Conservation (phyloP, 1,140 invertebrate species). For the Galendromus occidentalis region DNA sequence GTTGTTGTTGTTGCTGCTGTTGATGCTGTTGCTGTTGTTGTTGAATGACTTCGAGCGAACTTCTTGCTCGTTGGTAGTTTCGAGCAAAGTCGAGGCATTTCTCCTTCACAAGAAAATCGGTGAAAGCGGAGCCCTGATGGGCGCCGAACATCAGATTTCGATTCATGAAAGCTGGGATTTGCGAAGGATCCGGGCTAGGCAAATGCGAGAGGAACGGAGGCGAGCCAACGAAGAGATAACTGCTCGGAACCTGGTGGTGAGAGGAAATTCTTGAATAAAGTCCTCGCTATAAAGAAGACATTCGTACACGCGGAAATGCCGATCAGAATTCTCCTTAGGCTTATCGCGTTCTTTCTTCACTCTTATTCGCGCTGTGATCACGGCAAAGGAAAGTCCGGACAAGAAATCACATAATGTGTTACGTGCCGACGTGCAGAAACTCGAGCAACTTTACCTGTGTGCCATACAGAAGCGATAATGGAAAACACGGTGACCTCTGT, state of each 20-base stretch:
- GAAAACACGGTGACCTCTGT: neutral
- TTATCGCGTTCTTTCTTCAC: no score
- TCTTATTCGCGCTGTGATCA: no score
- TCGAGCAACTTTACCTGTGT: neutral
- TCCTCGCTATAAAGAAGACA: no score
- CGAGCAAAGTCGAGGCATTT: neutral
- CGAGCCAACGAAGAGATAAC: constrained; percentile 6
- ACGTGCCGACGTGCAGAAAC: no score
- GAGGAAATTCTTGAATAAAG: no score
- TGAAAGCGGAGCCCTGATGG: constrained; percentile 1
- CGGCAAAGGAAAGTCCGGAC: no score
- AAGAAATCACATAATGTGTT: no score
- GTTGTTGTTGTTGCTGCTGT: neutral
- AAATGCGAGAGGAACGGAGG: constrained; percentile 3
- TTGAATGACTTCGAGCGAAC: neutral
- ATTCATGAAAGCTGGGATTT: constrained; percentile 8
- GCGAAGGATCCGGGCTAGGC: neutral
- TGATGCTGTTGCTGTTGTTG: neutral
- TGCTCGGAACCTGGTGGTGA: neutral
- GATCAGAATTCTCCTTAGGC: no score
- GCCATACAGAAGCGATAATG: constrained; percentile 1
- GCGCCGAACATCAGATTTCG: constrained; percentile 4
- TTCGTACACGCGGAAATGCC: no score
- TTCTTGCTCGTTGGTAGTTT: neutral
- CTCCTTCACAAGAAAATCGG: constrained; percentile 5